Conservation (phyloP, 2,888 invertebrate species). For the Lutraria lutraria region DNA sequence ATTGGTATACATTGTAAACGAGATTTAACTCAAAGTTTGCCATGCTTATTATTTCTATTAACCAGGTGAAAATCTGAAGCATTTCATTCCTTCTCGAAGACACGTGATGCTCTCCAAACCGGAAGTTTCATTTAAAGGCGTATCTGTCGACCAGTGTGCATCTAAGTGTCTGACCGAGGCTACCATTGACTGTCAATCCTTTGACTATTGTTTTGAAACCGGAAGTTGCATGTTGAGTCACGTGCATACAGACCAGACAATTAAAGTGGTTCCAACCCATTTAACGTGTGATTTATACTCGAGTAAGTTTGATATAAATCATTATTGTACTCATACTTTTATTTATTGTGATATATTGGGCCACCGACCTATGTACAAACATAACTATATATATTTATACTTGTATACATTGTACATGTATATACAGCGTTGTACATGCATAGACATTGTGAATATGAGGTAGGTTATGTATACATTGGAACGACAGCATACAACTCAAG, state of each 20-base stretch:
- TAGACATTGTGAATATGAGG: too few relatives aligned
- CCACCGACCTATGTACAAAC: too few relatives aligned
- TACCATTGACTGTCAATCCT: constrained; percentile 74
- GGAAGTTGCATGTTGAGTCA: constrained; percentile 74
- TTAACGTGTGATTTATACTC: constrained; percentile 76
- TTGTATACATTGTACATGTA: too few relatives aligned
- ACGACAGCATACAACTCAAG: too few relatives aligned
- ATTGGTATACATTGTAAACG: too few relatives aligned
- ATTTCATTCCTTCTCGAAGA: constrained; percentile 60
- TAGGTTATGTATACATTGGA: too few relatives aligned
- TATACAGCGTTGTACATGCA: too few relatives aligned
- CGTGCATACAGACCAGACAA: constrained; percentile 69
- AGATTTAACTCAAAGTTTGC: too few relatives aligned
- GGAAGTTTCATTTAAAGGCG: constrained; percentile 57
- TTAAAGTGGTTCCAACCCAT: constrained; percentile 47
- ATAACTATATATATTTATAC: too few relatives aligned
- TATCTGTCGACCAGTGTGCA: constrained; percentile 81
- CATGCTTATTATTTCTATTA: not conserved
- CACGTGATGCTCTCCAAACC: constrained; percentile 49
- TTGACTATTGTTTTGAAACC: constrained; percentile 77
- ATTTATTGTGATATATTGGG: too few relatives aligned
- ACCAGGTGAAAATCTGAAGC: constrained; percentile 64
- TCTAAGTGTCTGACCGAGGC: constrained; percentile 71
- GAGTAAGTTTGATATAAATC: constrained; percentile 66
- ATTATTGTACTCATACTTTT: too few relatives aligned